Percentiles rank a stretch among this genome's conserved stretches.
Evolutionary conservation across 2,888 invertebrate species (phyloP).

Genomic region (Charanyca ferruginea): DNA sequence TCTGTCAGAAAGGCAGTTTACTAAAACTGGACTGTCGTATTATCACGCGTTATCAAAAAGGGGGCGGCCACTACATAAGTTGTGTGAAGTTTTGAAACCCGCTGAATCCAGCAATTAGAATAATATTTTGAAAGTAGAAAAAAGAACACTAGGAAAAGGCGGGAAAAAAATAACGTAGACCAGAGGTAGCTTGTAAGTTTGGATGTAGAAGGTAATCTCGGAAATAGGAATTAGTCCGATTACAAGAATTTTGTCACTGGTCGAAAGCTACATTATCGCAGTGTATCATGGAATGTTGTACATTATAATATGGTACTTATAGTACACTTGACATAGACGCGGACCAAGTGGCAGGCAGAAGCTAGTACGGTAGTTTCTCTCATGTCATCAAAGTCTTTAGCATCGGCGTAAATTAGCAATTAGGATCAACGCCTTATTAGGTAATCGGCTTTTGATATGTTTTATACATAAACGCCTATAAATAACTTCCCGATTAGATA

Average conservation of each 20-base stretch:
- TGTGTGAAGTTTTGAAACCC: neutral
- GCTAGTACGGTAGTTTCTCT: neutral
- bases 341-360: too few species aligned
- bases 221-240: too few species aligned
- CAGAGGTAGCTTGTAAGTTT: too few species aligned
- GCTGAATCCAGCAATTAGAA: slow-evolving; percentile 12
- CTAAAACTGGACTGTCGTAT: slow-evolving; percentile 13
- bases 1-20: neutral
- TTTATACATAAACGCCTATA: slow-evolving; percentile 16
- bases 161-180: too few species aligned
- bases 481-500: slow-evolving; percentile 42
- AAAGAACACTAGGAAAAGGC: too few species aligned
- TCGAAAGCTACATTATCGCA: too few species aligned
- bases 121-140: neutral
- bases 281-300: too few species aligned
- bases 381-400: neutral
- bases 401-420: slow-evolving; percentile 1
- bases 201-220: too few species aligned
- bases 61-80: slow-evolving; percentile 27
- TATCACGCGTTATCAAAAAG: slow-evolving; percentile 49
- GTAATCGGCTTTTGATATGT: slow-evolving; percentile 8
- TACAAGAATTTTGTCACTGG: too few species aligned
- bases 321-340: too few species aligned
- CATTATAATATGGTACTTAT: too few species aligned
- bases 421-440: slow-evolving; percentile 15